Evolutionary conservation across 2,797 vertebrate genomes (phyloP).

Genomic region (Garrulus glandarius): DNA sequence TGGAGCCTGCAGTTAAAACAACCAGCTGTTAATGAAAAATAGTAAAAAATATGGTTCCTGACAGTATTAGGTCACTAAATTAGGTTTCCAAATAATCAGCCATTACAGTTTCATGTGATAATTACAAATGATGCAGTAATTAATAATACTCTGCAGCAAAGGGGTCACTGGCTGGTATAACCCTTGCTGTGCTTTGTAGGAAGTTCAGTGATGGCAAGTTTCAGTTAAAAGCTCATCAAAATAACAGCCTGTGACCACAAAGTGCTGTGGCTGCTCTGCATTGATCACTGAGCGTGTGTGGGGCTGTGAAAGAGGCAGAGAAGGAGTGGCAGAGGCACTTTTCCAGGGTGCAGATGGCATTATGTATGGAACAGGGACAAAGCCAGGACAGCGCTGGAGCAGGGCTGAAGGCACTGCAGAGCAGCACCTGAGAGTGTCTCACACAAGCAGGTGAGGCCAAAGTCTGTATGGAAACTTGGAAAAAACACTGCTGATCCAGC

Average conservation of each 20-base stretch:
- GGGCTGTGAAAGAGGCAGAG: neutral
- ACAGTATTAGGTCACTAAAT: neutral
- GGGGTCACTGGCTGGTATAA: neutral
- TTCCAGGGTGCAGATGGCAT: neutral
- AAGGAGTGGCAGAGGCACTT: neutral
- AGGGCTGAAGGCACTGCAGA: neutral
- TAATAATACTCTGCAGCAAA: neutral
- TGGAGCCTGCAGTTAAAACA: neutral
- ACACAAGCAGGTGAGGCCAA: neutral
- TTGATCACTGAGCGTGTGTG: neutral
- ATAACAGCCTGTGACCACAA: neutral
- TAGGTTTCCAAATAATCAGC: neutral
- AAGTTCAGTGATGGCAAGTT: neutral
- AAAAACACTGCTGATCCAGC: neutral
- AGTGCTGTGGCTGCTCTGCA: neutral
- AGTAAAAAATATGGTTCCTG: neutral
- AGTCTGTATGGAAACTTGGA: neutral
- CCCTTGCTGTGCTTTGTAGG: neutral
- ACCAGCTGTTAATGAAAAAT: neutral
- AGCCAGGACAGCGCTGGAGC: neutral
- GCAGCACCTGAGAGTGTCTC: neutral
- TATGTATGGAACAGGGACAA: neutral
- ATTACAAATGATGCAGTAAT: neutral
- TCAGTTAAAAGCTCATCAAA: neutral
- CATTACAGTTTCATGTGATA: neutral